Percentiles rank a stretch among this genome's conserved stretches.
Evolutionary conservation across 2,888 invertebrate species (phyloP).

Genomic region (Pediacus dermestoides): DNA sequence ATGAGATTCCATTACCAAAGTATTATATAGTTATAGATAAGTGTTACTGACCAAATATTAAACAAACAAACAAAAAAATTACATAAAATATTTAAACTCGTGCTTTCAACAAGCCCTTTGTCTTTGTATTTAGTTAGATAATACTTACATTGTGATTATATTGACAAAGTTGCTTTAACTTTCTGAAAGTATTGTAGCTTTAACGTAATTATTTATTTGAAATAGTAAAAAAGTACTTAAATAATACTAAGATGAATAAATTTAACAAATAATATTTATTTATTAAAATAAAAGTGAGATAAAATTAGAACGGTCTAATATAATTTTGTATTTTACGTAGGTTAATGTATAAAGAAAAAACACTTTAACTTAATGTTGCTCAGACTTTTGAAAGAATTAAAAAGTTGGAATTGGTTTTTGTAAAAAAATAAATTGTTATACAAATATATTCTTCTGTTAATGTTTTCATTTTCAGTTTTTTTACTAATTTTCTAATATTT

Average conservation of each 20-base stretch:
- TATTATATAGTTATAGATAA: slow-evolving; percentile 11
- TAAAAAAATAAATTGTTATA: background rate
- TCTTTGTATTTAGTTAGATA: slow-evolving; percentile 3
- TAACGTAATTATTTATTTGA: slow-evolving; percentile 1
- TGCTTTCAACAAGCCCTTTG: slow-evolving; percentile 3
- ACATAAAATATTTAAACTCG: background rate
- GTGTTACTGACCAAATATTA: slow-evolving; percentile 12
- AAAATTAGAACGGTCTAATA: slow-evolving; percentile 11
- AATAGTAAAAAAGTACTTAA: slow-evolving; percentile 1
- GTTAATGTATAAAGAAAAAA: slow-evolving; percentile 1
- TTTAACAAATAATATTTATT: slow-evolving; percentile 6
- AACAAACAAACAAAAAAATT: slow-evolving; percentile 3
- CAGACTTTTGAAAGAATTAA: slow-evolving; percentile 2
- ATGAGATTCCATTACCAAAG: slow-evolving; percentile 14
- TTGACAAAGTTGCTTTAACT: slow-evolving; percentile 8
- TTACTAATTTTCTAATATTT: slow-evolving; percentile 7
- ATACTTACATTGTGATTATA: slow-evolving; percentile 8
- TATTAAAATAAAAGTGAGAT: slow-evolving; percentile 12
- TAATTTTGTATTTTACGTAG: slow-evolving; percentile 10
- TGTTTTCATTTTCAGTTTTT: slow-evolving; percentile 3
- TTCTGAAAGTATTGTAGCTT: background rate
- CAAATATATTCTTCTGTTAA: slow-evolving; percentile 1
- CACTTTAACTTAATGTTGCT: slow-evolving; percentile 8
- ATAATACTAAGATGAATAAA: background rate
- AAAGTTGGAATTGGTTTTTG: slow-evolving; percentile 8